Conservation (phyloP, 2,888 invertebrate genomes). For the Cistogaster globosa region DNA sequence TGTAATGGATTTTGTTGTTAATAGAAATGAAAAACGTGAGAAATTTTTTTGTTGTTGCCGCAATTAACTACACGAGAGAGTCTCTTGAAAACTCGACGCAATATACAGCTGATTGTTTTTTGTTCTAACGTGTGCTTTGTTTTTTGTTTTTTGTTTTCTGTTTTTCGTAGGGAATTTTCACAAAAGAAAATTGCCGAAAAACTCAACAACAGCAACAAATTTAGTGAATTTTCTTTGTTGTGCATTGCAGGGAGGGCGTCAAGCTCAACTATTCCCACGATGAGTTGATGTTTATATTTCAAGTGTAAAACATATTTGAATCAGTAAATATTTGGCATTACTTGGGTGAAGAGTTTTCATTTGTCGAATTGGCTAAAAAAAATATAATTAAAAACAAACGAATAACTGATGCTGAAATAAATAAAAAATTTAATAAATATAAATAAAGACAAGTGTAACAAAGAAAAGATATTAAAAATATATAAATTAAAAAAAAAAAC, state of each 20-base stretch:
- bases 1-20: neutral
- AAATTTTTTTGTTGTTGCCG: neutral
- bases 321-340: slow-evolving; percentile 54
- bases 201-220: neutral
- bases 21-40: slow-evolving; percentile 29
- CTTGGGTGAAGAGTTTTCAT: slow-evolving; percentile 36
- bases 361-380: slow-evolving; percentile 1
- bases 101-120: slow-evolving; percentile 34
- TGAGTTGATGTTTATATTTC: slow-evolving; percentile 17
- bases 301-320: neutral
- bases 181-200: slow-evolving; percentile 37
- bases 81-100: neutral
- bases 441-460: neutral
- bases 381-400: neutral
- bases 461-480: neutral
- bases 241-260: slow-evolving; percentile 7
- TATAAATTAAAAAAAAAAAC: neutral
- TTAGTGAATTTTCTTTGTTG: slow-evolving; percentile 44
- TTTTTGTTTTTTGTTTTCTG: slow-evolving; percentile 8
- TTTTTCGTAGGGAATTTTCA: slow-evolving; percentile 5
- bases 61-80: slow-evolving; percentile 35
- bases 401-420: slow-evolving; percentile 28
- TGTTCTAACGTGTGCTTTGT: neutral
- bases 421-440: slow-evolving; percentile 5
- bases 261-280: neutral